Base-by-base conservation (phyloP, 2,888 invertebrate genomes). In the Petrolisthes manimaculis region DNA sequence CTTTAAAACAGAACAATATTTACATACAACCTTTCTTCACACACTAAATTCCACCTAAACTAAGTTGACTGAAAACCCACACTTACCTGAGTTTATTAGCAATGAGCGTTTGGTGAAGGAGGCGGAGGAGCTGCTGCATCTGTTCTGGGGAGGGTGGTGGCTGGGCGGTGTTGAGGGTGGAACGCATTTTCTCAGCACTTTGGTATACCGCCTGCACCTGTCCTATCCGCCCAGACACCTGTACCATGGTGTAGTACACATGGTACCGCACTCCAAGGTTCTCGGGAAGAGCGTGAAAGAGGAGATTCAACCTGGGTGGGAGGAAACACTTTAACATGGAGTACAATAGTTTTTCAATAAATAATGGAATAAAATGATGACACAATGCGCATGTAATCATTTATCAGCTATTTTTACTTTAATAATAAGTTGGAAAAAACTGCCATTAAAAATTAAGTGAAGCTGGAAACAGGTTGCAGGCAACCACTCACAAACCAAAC, bases 171-270 rank as follows among this genome's bases (percentile, higher is more conserved):
- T 91, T 90, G 93, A 97, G 96, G 93, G 97, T 97, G 91, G 95
- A 95, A 92, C 96, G 96, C 81, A 98, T 94, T 92, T 96, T 96
- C 77, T 97, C 96, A 0, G 98, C 95, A 91, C 97, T 96, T 82
- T 95, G 95, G 92, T 96, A 97, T 3, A 98, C 97, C 90, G 96
- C 96, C 90, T 95, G 79, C 5, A 91, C 88, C 90, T 96, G 96
- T 89, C 97, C 97, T 54, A 97, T 96, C 91, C 97, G 96, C 75
- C 96, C 96, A 0, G 98, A 97, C 86, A 99, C 95, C 93, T 97
- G 96, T 51, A 98, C 95, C 92, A 98, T 95, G 92, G 97, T 96
- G 92, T 97, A 97, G 93, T 98, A 99, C 18, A 98, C 97, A 92
- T 97, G 97, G 93, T 98, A 98, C 75, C 91, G 83, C 37, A 91